These are phyloP conservation scores for Rhingia campestris DNA, from an alignment of 2,888 invertebrate genomes.

Conservation along the genomic window DNA sequence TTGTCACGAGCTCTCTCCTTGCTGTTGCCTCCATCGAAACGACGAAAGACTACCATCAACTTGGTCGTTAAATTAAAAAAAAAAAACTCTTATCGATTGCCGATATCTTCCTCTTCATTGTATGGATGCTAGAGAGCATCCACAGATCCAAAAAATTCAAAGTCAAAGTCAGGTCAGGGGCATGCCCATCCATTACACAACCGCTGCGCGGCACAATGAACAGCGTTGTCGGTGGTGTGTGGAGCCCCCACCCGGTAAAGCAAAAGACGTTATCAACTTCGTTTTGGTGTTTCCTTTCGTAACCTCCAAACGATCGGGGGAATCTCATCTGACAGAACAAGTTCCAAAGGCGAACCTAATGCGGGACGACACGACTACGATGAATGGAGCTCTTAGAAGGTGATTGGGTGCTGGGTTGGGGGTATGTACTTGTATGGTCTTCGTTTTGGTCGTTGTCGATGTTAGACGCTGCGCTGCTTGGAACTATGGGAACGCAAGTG, in stretches of 20 bases:
- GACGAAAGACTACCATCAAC: conserved; percentile 13
- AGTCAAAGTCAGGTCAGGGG: conserved; percentile 65
- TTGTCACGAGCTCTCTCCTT: conserved; percentile 33
- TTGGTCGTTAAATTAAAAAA: conserved; percentile 22
- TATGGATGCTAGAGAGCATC: conserved; percentile 1
- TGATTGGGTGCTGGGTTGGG: conserved; percentile 17
- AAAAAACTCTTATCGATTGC: conserved; percentile 55
- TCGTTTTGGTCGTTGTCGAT: conserved; percentile 1
- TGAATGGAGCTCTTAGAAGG: conserved; percentile 29
- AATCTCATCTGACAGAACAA: conserved; percentile 38
- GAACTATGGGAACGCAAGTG: conserved; percentile 1
- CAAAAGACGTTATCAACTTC: conserved; percentile 69
- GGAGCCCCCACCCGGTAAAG: conserved; percentile 20
- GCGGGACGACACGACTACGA: conserved; percentile 6
- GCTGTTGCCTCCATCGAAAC: not conserved
- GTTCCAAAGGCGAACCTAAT: conserved; percentile 12
- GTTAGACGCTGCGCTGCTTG: conserved; percentile 23
- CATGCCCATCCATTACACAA: conserved; percentile 67
- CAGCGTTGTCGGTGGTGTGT: conserved; percentile 23
- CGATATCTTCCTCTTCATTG: conserved; percentile 46
- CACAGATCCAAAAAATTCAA: not conserved
- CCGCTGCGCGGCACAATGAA: not conserved
- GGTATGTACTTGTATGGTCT: not conserved
- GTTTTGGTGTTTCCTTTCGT: conserved; percentile 62
- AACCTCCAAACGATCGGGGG: conserved; percentile 35